Base-by-base conservation (phyloP, 2,888 invertebrate species). In the Eledona agricola region DNA sequence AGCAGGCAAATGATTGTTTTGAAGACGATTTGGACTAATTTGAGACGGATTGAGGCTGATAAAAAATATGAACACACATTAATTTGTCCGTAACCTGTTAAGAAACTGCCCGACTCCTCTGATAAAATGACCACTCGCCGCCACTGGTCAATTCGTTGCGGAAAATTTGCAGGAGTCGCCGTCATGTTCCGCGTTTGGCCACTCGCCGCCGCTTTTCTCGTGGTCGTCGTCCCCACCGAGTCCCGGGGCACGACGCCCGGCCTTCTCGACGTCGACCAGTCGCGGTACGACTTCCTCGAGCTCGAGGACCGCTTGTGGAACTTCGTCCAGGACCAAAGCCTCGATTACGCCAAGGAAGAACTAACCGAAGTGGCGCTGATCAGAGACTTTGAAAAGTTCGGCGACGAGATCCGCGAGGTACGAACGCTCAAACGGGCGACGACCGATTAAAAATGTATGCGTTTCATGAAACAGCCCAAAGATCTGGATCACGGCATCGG, bases 221-320 rank as follows among this genome's bases (percentile, higher is more conserved):
- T 13, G 13, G 32, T 16, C 16, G 13, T 9, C 2, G 7, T 19
- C 19, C 4, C 25, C 7, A 9, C 34, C 34, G 16, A 42, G 1
- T 43, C 11, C 10, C 52, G 52, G 10, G 4, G 28, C 3, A 26
- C 15, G 37, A 3, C 22, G 20, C 17, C 25, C 4, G 26, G 26
- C 7, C 46, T 34, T 34, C 23, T 31, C 12, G 56, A 61, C 32
- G 79, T 87, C n/a, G 88, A 89, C 70, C 70, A 79, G 43, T 69
- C 85, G 51, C 81, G 88, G 16, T 75, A 78, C 7, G 78, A 83
- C 37, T 82, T 89, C 64, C 74, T 85, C 25, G 70, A 75, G 9
- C 62, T 86, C 38, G 87, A 88, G 70, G 73, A 77, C 25, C 72
- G 78, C n/a, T 66, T 83, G 11, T 74, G 74, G 74, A 57, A 63